Evolutionary conservation across 2,888 invertebrate genomes (phyloP), one percentile per base, ranked within the genome.

Genomic region (Cremastinae sp.): DNA sequence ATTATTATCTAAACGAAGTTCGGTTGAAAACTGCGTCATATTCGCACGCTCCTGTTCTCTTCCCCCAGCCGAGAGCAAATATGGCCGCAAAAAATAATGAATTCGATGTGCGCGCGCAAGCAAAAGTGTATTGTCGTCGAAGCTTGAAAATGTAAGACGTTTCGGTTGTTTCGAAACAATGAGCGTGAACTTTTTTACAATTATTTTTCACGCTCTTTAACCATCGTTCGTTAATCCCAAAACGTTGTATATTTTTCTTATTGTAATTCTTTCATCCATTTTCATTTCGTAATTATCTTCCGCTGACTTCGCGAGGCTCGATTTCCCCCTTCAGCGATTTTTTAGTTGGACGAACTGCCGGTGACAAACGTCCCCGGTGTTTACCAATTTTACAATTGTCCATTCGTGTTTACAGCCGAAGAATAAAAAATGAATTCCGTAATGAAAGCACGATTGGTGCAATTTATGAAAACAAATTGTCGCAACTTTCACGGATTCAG

Each of bases 71-170:
- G n/a, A 18, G 28, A 41, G 12, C 41, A 54, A 75, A 64, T 1
- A 68, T 73, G 74, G 74, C 69, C 43, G 54, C 49, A 16, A 12
- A 20, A 16, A 61, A 61, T 61, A 14, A 47, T 36, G 54, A 56
- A 38, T 74, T 68, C 58, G 58, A 78, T 66, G 58, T 75, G 79
- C 78, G 76, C 65, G 66, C 76, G 74, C 74, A 73, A 2, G 10
- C 10, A 5, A 8, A 4, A 5, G n/a, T 12, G 7, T n/a, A 2
- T 7, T 14, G 2, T 18, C n/a, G 58, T 41, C 14, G 9, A 12
- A 20, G 22, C 58, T 38, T 18, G 22, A 58, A 28, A 56, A 38
- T 38, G 10, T 12, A 7, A 18, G 16, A 2, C 28, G 12, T 34
- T n/a, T n/a, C n/a, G n/a, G 16, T 53, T 36, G 5, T 4, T 28